These are phyloP conservation scores for Falco biarmicus DNA, from an alignment of 2,797 vertebrate species.

Conservation along the genomic window DNA sequence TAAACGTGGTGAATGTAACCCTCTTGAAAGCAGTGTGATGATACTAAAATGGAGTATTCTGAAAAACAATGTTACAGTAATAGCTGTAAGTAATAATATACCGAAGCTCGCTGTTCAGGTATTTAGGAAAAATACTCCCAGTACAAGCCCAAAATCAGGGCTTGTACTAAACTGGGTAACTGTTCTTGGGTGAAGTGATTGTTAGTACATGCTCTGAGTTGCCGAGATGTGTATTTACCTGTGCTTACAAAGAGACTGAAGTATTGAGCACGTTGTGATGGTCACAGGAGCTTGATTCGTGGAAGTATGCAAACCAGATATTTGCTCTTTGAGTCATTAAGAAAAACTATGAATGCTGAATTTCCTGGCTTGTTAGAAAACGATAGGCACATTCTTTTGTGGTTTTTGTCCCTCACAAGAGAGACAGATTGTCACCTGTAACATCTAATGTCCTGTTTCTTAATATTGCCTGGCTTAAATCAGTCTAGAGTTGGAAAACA, in stretches of 20 bases:
- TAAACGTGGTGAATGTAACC: not conserved
- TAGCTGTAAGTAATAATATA: not conserved
- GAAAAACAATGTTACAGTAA: not conserved
- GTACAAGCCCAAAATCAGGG: not conserved
- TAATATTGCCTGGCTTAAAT: not conserved
- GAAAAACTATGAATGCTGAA: not conserved
- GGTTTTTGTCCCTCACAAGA: not conserved
- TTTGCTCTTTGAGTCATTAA: not conserved
- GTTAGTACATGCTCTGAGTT: not conserved
- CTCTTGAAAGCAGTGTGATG: not conserved
- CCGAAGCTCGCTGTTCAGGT: accelerated
- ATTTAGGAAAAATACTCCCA: not conserved
- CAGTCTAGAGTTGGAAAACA: not conserved
- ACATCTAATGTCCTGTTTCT: not conserved
- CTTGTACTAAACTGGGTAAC: not conserved
- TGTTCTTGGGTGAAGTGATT: not conserved
- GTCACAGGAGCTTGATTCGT: not conserved
- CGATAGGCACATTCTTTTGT: not conserved
- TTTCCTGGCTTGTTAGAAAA: not conserved
- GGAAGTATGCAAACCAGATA: accelerated
- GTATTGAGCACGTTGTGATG: accelerated
- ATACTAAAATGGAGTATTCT: not conserved
- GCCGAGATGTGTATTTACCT: not conserved
- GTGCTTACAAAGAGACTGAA: not conserved
- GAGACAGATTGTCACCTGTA: not conserved